Evolutionary conservation across 2,888 invertebrate genomes (phyloP), one percentile per base, ranked within the genome.

Genomic region (Nomada lathburiana): DNA sequence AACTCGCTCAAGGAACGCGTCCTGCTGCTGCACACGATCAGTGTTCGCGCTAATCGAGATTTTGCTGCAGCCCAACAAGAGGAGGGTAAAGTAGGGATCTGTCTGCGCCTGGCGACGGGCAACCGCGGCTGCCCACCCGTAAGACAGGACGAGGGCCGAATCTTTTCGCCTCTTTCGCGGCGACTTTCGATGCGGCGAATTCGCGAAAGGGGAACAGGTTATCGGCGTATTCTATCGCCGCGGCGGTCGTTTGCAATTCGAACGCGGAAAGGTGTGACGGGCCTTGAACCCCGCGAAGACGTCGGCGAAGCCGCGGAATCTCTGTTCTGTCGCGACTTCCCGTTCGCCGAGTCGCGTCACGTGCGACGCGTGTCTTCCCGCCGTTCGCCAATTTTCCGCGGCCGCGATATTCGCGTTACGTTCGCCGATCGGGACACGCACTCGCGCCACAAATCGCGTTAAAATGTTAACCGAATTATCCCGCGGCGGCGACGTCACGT

Each of bases 391-490:
- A 18, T 29, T 7, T 0, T 29, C 10, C 50, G 13, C 73, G 57
- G 71, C 74, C 71, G 63, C 80, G 68, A 75, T 82, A 47, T 57
- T 50, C 52, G 36, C 62, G 78, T 83, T 70, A 74, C 69, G 83
- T 84, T 84, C 80, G 76, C 53, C 69, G 79, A 79, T 83, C 80
- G 42, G 52, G 20, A 36, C 74, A 72, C 59, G 69, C 72, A 73
- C 47, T 59, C 68, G 75, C 26, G 42, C 18, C 57, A 36, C 57
- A 79, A 85, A 84, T 85, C 76, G 70, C 64, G 73, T 85, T 85
- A 83, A 57, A 84, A 84, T 73, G 70, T 78, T 83, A 84, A 85
- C 75, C 77, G 73, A 69, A 84, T 84, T 85, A 23, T 36, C 77
- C 44, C 67, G 29, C 65, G n/a, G 47, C 10, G 50, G 57, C 60